A percentile compares a stretch with the other conserved stretches of the same genome.
phyloP scores from a whole-genome alignment of 2,797 vertebrate genomes.

The Poeciliopsis infans region DNA sequence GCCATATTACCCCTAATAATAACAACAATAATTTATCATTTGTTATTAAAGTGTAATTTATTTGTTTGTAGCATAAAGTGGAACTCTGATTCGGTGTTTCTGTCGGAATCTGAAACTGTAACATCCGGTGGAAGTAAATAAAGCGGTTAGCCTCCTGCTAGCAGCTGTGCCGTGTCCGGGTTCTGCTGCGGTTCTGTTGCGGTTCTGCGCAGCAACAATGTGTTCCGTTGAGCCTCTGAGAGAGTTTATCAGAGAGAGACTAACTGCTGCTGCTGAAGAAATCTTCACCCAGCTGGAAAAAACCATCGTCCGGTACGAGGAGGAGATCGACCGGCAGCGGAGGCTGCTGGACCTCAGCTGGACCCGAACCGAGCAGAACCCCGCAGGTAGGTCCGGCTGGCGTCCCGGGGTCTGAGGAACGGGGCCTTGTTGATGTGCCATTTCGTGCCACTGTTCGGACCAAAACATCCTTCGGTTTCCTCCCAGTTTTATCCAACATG shows the following conservation, averaged over 20 bases:
- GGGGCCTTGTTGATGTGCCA: background rate
- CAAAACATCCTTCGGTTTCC: no score
- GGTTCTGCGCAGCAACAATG: background rate
- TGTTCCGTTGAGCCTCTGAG: background rate
- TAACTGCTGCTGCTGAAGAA: slow-evolving; percentile 9
- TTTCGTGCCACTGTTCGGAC: background rate
- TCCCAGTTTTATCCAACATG: background rate
- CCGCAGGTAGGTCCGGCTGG: background rate
- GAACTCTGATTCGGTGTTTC: background rate
- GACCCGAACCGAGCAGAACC: background rate
- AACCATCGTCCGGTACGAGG: slow-evolving; percentile 9
- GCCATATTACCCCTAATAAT: background rate
- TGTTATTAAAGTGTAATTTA: background rate
- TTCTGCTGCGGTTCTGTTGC: background rate
- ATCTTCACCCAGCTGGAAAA: slow-evolving; percentile 3
- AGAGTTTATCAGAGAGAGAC: slow-evolving; percentile 7
- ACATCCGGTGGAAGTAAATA: slow-evolving; percentile 3
- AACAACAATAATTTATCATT: background rate
- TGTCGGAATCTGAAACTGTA: background rate
- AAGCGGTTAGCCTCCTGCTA: background rate
- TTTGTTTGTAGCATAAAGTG: background rate
- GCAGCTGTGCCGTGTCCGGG: background rate
- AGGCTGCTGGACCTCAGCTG: background rate
- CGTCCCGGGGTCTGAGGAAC: background rate
- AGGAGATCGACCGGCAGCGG: slow-evolving; percentile 9